Evolutionary conservation across 2,113 vertebrate species (phyloP), one percentile per base, ranked within the genome.

Genomic region (Nothoprocta perdicaria): DNA sequence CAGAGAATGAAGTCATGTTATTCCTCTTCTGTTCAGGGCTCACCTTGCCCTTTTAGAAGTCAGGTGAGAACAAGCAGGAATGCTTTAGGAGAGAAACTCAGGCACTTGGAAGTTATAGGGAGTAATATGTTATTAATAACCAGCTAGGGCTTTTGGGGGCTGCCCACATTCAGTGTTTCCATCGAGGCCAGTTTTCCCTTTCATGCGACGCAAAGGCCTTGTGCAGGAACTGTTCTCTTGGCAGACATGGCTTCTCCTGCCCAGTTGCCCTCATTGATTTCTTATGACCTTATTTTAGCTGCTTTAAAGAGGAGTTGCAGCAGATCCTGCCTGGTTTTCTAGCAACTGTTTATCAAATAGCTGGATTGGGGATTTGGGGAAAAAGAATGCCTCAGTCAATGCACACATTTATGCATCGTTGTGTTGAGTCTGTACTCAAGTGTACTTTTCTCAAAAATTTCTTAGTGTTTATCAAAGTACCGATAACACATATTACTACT

Each of bases 41-140:
- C 61, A 78, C 75, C 65, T 90, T 90, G 89, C 79, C 74, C 80
- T 94, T 93, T 91, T 33, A 76, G 65, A 75, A 91, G 76, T 73
- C 74, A 80, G 60, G 57, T 61, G 69, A 92, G 84, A 96, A 83
- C 68, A 81, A 78, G 81, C 71, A 60, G 33, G 69, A 80, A 69
- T 55, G 53, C 46, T 90, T 45, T 31, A 50, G 68, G 73, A 93
- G 69, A 93, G 46, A 72, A 92, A 92, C 13, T 27, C 50, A n/a
- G 55, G 38, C 52, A 16, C 31, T 89, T 22, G 21, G 62, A 71
- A 73, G 40, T 57, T 43, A 13, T 6, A 13, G 41, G 14, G 23
- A 86, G 35, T 24, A 78, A 27, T 1, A 1, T 55, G 79, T 46
- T 10, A 0, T 27, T 89, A 72, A 71, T 52, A 27, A 1, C 50